Base-by-base conservation (phyloP, 1,140 invertebrate species). In the Listronotus oregonensis region DNA sequence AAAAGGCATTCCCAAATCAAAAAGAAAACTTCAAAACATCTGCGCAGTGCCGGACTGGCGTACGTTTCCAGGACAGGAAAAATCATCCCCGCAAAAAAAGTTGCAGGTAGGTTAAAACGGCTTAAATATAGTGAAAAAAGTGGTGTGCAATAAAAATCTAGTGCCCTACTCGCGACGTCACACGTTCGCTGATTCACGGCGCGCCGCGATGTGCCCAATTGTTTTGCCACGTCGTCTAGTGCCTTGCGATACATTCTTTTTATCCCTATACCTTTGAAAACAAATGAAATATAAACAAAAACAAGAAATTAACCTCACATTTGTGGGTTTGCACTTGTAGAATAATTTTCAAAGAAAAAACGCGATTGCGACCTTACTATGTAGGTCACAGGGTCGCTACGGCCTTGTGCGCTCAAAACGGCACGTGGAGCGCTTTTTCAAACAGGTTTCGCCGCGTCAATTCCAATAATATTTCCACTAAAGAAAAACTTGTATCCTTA, bases 21-120 rank as follows among this genome's bases (percentile, higher is more conserved):
- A 80, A 66, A 66, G 78, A 66, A 80, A 78, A 75, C 63, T 80
- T 34, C 79, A 80, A 68, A 80, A 70, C 77, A 80, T 66, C 70
- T 82, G 64, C 72, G 80, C 47, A 80, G 79, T 64, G 74, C 79
- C 27, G 80, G 80, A 34, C 70, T 79, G 68, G 79, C 78, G 60
- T 82, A 82, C 72, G 75, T 82, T 66, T 81, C 80, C 42, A 67
- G 79, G 43, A 79, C 80, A 18, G 80, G 80, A 49, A 80, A 80
- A 73, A 66, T 80, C 57, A 77, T 82, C 67, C 77, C 80, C 39
- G 80, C 80, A 9, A 82, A 82, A 72, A 78, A 75, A 74, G 79
- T 80, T 47, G 73, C 79, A 80, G 80, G 80, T 82, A 74, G 51
- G 71, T 64, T 46, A 7, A 71, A 3, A 6, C n/a, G 11, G 31